Conservation (phyloP, 2,113 vertebrate species). For the Nanorana parkeri region DNA sequence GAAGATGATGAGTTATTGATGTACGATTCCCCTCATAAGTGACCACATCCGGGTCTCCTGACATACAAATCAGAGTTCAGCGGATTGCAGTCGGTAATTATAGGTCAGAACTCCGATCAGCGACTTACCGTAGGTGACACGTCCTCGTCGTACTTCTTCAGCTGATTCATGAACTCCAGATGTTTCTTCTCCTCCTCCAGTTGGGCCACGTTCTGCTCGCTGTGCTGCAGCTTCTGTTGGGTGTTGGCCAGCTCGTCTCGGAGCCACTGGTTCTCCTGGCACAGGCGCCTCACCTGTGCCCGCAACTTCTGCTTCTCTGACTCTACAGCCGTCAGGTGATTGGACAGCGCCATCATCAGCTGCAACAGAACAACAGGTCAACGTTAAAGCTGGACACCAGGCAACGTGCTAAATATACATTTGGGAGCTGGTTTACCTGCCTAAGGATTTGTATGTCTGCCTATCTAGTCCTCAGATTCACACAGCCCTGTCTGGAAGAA, state of each 20-base stretch:
- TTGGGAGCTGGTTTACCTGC: no score
- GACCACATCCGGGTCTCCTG: no score
- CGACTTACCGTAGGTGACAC: constrained; percentile 80
- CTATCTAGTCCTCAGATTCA: no score
- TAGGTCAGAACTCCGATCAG: no score
- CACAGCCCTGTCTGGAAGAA: no score
- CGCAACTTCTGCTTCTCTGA: constrained; percentile 98
- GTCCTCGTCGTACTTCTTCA: constrained; percentile 96
- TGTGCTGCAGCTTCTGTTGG: constrained; percentile 96
- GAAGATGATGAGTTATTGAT: no score
- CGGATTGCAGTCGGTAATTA: no score
- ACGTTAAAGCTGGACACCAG: background rate
- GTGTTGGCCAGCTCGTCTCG: constrained; percentile 95
- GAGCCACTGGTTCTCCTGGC: constrained; percentile 98
- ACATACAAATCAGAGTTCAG: no score
- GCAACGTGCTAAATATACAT: no score
- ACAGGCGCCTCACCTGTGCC: constrained; percentile 92
- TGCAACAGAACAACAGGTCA: constrained; percentile 60
- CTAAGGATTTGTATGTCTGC: no score
- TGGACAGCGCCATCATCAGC: constrained; percentile 98
- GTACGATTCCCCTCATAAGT: no score
- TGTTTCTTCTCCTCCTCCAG: constrained; percentile 98
- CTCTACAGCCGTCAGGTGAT: constrained; percentile 94
- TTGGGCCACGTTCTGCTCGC: constrained; percentile 94
- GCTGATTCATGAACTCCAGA: constrained; percentile 97